Percentiles rank a stretch among this genome's conserved stretches.
Conservation (phyloP, 2,888 invertebrate species). For the Limnephilus rhombicus region DNA sequence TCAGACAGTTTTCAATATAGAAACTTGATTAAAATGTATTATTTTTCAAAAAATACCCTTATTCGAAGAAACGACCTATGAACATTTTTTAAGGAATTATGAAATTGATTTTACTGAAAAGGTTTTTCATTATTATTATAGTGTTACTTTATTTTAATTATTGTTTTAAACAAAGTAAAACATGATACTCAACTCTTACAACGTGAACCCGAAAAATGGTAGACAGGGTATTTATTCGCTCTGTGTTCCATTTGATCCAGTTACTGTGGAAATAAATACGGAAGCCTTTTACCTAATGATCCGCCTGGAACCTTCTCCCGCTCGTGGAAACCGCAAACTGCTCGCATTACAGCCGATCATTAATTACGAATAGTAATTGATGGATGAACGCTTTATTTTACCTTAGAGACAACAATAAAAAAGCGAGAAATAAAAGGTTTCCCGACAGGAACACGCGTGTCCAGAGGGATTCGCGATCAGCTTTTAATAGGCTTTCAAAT, state of each 20-base stretch:
- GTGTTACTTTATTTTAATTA: too few relatives aligned
- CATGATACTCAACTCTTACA: neutral
- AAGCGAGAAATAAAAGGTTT: conserved; percentile 57
- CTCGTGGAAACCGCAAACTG: conserved; percentile 64
- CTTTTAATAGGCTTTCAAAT: neutral
- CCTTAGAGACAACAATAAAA: conserved; percentile 58
- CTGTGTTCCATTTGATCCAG: neutral
- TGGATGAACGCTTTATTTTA: conserved; percentile 65
- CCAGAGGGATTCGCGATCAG: conserved; percentile 49
- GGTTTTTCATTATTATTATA: too few relatives aligned
- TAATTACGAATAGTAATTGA: conserved; percentile 66
- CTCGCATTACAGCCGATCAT: conserved; percentile 63
- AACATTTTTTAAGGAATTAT: too few relatives aligned
- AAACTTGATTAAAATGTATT: too few relatives aligned
- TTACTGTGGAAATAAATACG: conserved; percentile 28
- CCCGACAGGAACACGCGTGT: conserved; percentile 54
- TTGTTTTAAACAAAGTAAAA: neutral
- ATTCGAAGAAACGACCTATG: too few relatives aligned
- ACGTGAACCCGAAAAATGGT: neutral
- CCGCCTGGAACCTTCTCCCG: conserved; percentile 12
- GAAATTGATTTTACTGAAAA: too few relatives aligned
- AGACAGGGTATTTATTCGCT: neutral
- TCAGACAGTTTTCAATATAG: too few relatives aligned
- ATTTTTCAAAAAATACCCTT: too few relatives aligned
- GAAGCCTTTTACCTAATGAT: conserved; percentile 34